Conservation (phyloP, 2,888 invertebrate genomes). For the Philereme transversata region DNA sequence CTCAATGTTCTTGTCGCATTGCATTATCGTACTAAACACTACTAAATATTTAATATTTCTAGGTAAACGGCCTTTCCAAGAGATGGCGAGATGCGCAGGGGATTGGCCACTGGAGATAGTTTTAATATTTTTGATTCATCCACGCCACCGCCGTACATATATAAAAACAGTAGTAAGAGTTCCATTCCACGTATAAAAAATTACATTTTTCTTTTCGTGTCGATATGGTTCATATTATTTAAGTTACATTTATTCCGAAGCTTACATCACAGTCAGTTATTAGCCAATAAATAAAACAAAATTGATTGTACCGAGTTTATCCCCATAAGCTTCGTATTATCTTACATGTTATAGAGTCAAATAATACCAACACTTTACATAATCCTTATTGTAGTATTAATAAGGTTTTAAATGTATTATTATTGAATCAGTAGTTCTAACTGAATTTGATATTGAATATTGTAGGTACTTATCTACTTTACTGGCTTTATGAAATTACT, state of each 20-base stretch:
- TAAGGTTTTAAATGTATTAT: constrained; percentile 21
- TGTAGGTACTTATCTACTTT: constrained; percentile 3
- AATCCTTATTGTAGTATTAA: constrained; percentile 2
- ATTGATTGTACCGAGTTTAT: constrained; percentile 55
- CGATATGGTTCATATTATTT: too few relatives aligned
- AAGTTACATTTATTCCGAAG: constrained; percentile 24
- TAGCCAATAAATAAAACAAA: constrained; percentile 37
- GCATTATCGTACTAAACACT: too few relatives aligned
- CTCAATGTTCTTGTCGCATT: too few relatives aligned
- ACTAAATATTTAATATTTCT: too few relatives aligned
- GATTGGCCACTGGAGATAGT: too few relatives aligned
- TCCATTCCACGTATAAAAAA: too few relatives aligned
- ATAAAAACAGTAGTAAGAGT: too few relatives aligned
- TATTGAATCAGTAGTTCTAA: constrained; percentile 31
- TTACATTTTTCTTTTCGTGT: too few relatives aligned
- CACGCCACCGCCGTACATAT: too few relatives aligned
- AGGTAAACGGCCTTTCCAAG: too few relatives aligned
- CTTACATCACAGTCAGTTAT: constrained; percentile 19
- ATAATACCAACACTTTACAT: constrained; percentile 26
- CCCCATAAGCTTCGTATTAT: constrained; percentile 52
- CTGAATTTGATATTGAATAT: constrained; percentile 36
- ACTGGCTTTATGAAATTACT: constrained; percentile 3
- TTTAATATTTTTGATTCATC: too few relatives aligned
- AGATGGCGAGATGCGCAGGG: too few relatives aligned
- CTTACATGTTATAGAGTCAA: constrained; percentile 46